Conservation (phyloP, 2,888 invertebrate genomes). For the Drosophila pullipes region DNA sequence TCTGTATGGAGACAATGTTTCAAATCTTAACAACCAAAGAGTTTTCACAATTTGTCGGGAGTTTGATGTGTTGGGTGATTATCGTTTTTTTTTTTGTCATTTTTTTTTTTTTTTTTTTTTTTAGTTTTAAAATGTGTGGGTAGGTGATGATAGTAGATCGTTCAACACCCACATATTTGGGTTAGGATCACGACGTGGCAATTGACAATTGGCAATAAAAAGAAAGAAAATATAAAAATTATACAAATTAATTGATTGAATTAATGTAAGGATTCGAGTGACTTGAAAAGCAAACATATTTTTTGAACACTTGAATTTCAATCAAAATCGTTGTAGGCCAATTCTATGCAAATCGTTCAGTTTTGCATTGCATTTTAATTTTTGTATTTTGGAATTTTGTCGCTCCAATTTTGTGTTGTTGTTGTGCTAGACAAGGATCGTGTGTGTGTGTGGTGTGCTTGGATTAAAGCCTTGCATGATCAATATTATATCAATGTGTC, state of each 20-base stretch:
- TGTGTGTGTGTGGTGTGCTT: constrained; percentile 2
- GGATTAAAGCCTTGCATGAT: neutral
- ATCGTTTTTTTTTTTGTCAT: constrained; percentile 10
- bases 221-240: constrained; percentile 68
- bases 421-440: constrained; percentile 60
- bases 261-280: constrained; percentile 41
- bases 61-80: constrained; percentile 5
- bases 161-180: constrained; percentile 31
- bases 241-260: constrained; percentile 54
- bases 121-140: constrained; percentile 19
- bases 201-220: constrained; percentile 53
- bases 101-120: constrained; percentile 17
- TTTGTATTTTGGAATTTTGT: constrained; percentile 64
- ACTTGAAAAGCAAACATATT: constrained; percentile 66
- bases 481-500: neutral
- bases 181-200: constrained; percentile 40
- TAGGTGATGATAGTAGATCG: neutral
- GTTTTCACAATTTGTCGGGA: constrained; percentile 19
- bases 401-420: constrained; percentile 53
- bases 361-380: constrained; percentile 7
- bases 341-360: constrained; percentile 37
- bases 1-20: constrained; percentile 85
- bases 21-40: constrained; percentile 78
- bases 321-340: constrained; percentile 44
- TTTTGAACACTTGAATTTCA: constrained; percentile 15